These are phyloP conservation scores for Mycteria americana DNA, from an alignment of 2,797 vertebrate genomes.

Conservation along the genomic window DNA sequence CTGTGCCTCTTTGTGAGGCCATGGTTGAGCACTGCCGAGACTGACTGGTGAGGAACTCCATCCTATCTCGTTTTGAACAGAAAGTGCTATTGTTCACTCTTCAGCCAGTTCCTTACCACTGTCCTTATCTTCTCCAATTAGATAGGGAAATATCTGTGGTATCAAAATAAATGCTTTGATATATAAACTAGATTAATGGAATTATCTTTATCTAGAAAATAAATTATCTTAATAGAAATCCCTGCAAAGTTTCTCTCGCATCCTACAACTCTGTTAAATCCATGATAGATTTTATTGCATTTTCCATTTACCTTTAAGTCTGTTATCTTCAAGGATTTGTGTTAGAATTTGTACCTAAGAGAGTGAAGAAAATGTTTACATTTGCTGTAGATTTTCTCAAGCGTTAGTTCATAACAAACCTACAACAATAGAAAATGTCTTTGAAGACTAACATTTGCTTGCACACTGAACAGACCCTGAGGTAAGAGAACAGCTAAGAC, in stretches of 20 bases:
- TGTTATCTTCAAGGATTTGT: conserved; percentile 34
- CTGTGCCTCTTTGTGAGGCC: background rate
- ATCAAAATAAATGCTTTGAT: background rate
- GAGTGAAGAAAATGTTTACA: background rate
- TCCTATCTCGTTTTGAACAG: background rate
- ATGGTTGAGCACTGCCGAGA: background rate
- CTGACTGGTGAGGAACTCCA: background rate
- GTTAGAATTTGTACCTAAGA: background rate
- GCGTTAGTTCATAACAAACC: conserved; percentile 7
- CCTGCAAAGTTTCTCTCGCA: background rate
- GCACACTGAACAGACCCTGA: background rate
- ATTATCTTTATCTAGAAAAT: conserved; percentile 32
- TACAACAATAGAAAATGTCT: background rate
- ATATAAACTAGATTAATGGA: background rate
- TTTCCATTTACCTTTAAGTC: background rate
- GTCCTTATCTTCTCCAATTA: background rate
- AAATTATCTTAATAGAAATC: conserved; percentile 16
- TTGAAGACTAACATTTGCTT: conserved; percentile 10
- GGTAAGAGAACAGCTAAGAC: conserved; percentile 3
- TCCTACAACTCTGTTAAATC: background rate
- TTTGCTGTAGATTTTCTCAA: conserved; percentile 31
- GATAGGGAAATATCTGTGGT: background rate
- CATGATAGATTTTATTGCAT: background rate
- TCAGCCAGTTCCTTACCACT: background rate
- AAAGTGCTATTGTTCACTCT: background rate